Evolutionary conservation across 1,140 invertebrate species (phyloP).

Genomic region (Zeugodacus cucurbitae): DNA sequence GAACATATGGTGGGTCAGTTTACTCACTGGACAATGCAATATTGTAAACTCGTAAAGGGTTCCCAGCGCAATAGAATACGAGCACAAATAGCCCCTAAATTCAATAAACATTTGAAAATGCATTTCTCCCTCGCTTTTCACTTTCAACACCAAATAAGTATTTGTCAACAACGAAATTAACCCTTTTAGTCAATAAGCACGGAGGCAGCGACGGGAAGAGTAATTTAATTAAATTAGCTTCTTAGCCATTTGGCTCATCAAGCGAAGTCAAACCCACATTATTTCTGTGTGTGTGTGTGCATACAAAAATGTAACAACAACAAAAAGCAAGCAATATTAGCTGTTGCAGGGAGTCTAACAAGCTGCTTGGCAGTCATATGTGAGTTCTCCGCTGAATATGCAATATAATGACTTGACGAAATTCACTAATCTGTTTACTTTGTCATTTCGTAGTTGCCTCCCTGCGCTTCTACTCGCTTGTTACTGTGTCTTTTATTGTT

Average conservation of each 20-base stretch:
- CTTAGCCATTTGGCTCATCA: slow-evolving; percentile 39
- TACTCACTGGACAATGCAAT: not conserved
- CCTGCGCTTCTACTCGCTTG: not conserved
- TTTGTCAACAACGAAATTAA: slow-evolving; percentile 1
- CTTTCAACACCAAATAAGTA: not conserved
- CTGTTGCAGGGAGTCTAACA: not conserved
- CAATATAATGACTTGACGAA: slow-evolving; percentile 59
- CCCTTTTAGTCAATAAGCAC: slow-evolving; percentile 16
- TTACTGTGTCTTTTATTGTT: not conserved
- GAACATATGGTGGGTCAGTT: not conserved
- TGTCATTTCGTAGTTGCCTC: slow-evolving; percentile 60
- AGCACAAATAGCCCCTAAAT: not conserved
- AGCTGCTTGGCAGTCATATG: no score
- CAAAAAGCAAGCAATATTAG: not conserved
- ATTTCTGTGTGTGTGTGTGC: not conserved
- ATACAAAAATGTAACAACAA: not conserved
- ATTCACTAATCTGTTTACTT: slow-evolving; percentile 60
- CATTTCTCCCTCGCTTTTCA: not conserved
- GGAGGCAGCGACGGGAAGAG: not conserved
- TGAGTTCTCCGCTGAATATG: slow-evolving; percentile 40
- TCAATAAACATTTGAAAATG: not conserved
- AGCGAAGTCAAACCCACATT: slow-evolving; percentile 2
- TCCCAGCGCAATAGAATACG: not conserved
- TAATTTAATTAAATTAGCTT: slow-evolving; percentile 41
- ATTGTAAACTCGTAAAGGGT: not conserved